Conservation (phyloP, 2,888 invertebrate species). For the Geotrupes spiniger region DNA sequence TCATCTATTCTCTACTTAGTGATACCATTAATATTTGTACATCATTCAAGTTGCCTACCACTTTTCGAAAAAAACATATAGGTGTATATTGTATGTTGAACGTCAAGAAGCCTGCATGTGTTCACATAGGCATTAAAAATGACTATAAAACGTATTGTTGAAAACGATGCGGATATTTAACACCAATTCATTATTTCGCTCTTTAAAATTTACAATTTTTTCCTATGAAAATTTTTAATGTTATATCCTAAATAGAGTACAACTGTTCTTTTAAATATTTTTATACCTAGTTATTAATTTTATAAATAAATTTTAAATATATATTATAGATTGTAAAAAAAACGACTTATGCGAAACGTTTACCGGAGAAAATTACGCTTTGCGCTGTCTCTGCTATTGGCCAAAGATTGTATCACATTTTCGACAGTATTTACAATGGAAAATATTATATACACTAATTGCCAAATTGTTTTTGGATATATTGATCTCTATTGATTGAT, state of each 20-base stretch:
- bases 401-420: constrained; percentile 23
- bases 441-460: not conserved
- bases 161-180: constrained; percentile 1
- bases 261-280: constrained; percentile 33
- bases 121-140: constrained; percentile 8
- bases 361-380: constrained; percentile 16
- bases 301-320: constrained; percentile 21
- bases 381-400: constrained; percentile 19
- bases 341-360: constrained; percentile 1
- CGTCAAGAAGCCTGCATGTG: constrained; percentile 11
- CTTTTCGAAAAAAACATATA: not conserved
- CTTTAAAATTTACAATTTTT: constrained; percentile 20
- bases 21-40: no score
- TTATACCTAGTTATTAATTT: constrained; percentile 32
- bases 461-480: constrained; percentile 1
- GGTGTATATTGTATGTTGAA: not conserved
- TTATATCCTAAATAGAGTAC: constrained; percentile 29
- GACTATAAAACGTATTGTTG: constrained; percentile 2
- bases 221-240: constrained; percentile 18
- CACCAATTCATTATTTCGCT: constrained; percentile 22
- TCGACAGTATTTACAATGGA: constrained; percentile 21
- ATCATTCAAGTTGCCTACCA: constrained; percentile 1
- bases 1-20: no score
- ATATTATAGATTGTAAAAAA: no score
- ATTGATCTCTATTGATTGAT: constrained; percentile 3